Percentiles rank a stretch among this genome's conserved stretches.
These are phyloP conservation scores for Phoebastria nigripes DNA, from an alignment of 2,797 vertebrate genomes.

Conservation along the genomic window DNA sequence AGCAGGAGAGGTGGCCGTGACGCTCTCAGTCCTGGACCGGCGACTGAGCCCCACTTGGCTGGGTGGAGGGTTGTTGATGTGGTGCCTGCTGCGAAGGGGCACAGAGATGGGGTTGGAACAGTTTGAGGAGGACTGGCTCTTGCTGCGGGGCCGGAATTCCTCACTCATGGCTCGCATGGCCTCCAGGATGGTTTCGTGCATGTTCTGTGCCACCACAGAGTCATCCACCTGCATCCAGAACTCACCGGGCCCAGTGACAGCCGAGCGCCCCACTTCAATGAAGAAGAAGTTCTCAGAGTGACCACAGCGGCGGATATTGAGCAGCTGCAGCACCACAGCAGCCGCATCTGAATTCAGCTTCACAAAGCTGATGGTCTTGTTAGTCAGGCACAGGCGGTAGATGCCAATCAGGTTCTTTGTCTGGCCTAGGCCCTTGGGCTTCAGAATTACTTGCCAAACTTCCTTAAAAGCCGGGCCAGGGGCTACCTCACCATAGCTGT, in stretches of 20 bases:
- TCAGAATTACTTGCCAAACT: constrained; percentile 90
- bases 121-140: constrained; percentile 87
- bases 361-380: constrained; percentile 88
- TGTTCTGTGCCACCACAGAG: constrained; percentile 87
- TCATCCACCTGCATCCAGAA: constrained; percentile 93
- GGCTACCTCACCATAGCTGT: constrained; percentile 76
- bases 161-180: constrained; percentile 90
- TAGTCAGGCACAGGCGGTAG: constrained; percentile 88
- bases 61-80: constrained; percentile 85
- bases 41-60: constrained; percentile 86
- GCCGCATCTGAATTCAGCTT: constrained; percentile 87
- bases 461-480: constrained; percentile 88
- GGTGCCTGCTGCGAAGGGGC: constrained; percentile 82
- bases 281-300: constrained; percentile 91
- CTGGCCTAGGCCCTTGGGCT: constrained; percentile 87
- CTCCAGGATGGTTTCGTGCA: constrained; percentile 89
- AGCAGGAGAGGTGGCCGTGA: constrained; percentile 83
- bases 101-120: constrained; percentile 89
- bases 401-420: constrained; percentile 88
- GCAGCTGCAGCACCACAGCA: constrained; percentile 85
- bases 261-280: constrained; percentile 87
- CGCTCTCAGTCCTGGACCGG: constrained; percentile 81
- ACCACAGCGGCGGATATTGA: constrained; percentile 87
- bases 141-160: constrained; percentile 86
- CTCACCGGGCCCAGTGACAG: constrained; percentile 85